Percentiles rank a stretch among this genome's conserved stretches.
Evolutionary conservation across 2,113 vertebrate genomes (phyloP).

Genomic region (Talpa occidentalis): DNA sequence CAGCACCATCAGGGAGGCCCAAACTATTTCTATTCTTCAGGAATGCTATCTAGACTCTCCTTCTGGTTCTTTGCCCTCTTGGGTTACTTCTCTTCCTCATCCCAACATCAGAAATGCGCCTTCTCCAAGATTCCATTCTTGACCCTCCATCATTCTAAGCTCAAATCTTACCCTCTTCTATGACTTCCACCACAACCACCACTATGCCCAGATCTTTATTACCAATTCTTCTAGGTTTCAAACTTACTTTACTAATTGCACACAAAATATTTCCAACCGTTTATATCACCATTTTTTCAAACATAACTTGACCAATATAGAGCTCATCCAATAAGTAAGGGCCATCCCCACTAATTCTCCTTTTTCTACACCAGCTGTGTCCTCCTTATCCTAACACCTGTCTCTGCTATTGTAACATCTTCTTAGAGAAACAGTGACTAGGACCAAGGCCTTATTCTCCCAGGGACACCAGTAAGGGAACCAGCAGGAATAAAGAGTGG

Average conservation of each 20-base stretch:
- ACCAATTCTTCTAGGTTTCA: constrained; percentile 18
- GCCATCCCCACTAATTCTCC: not conserved
- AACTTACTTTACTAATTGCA: not conserved
- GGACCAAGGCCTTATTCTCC: not conserved
- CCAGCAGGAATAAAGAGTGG: not conserved
- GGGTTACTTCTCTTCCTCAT: not conserved
- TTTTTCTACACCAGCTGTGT: not conserved
- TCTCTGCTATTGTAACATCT: not conserved
- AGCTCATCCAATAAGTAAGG: not conserved
- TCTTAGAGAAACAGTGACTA: not conserved
- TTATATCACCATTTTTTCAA: not conserved
- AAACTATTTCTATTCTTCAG: not conserved
- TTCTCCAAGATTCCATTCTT: not conserved
- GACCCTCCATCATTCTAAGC: not conserved
- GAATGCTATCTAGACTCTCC: not conserved
- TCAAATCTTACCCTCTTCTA: not conserved
- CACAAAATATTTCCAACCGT: not conserved
- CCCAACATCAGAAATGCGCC: not conserved
- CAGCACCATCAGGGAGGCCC: no score
- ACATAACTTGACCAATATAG: not conserved
- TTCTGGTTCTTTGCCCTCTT: not conserved
- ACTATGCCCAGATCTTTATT: not conserved
- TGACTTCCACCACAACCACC: not conserved
- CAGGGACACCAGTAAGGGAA: not conserved
- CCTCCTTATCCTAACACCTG: not conserved